Base-by-base conservation (phyloP, 2,797 vertebrate species). In the Crossoptilon crossoptilon region DNA sequence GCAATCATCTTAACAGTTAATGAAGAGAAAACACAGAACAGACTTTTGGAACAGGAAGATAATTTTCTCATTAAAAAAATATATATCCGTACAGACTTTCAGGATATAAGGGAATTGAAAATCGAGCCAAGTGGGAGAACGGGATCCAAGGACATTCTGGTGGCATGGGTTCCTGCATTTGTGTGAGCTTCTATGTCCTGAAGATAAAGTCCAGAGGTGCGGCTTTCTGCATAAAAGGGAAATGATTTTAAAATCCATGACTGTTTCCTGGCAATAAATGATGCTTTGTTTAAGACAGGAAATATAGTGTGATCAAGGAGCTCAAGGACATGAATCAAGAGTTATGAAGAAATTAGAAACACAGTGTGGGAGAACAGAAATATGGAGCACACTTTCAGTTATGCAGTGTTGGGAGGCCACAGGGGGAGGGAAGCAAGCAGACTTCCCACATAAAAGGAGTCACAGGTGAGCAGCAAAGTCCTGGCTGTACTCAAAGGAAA, bases 381-480 rank as follows among this genome's bases (percentile, higher is more conserved):
- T 66, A 16, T 11, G 21, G 43, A 44, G 31, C 14, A 23, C 31
- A 21, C 21, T 44, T 66, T 23, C 41, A 35, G 33, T 37, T 35
- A 16, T 35, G 33, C 56, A 64, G 62, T 7, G 29, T 41, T 43
- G 21, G 19, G 29, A 44, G 62, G 41, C 29, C 62, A 64, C 19
- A 31, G 29, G 19, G 29, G 27, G 41, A 21, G 62, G 39, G 39
- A 29, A 44, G 21, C 22, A 31, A 64, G 19, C 13, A 64, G 62
- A 31, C 19, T 21, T 14, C 29, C 41, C 14, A 14, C 2, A 2
- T 21, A 31, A 0, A 1, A 31, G 18, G 71, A 49, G 31, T 26
- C 48, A 33, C 5, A 37, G 39, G 29, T n/a, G 33, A n/a, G 8
- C 8, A 68, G 9, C 16, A 23, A 68, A 26, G 11, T 87, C 24